A percentile compares a stretch with the other conserved stretches of the same genome.
These are phyloP conservation scores for Halictus ligatus DNA, from an alignment of 2,888 invertebrate genomes.

Conservation along the genomic window DNA sequence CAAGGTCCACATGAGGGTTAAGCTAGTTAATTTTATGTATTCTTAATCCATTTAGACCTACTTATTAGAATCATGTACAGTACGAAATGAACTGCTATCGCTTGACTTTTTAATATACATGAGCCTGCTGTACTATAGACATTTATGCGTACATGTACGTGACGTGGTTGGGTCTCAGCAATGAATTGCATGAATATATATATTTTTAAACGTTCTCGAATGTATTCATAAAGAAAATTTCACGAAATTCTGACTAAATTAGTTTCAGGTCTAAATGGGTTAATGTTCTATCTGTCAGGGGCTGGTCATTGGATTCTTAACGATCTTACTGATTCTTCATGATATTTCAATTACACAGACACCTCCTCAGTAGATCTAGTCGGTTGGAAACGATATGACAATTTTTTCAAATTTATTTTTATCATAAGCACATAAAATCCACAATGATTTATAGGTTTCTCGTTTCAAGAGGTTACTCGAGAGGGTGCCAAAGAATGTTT, in stretches of 20 bases:
- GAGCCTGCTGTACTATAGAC: too few species aligned
- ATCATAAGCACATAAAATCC: neutral
- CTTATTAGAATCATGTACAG: too few species aligned
- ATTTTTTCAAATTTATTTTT: neutral
- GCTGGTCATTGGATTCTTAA: neutral
- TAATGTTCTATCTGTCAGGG: neutral
- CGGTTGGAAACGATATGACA: neutral
- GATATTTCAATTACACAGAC: neutral
- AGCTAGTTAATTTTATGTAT: too few species aligned
- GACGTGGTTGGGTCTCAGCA: too few species aligned
- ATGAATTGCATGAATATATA: too few species aligned
- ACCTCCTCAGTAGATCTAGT: too few species aligned
- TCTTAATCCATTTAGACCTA: too few species aligned
- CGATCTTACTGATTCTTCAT: neutral
- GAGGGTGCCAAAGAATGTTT: slow-evolving; percentile 70
- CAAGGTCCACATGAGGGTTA: too few species aligned
- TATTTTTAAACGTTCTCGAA: neutral
- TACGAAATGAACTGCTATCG: too few species aligned
- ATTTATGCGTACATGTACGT: too few species aligned
- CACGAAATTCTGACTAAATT: neutral
- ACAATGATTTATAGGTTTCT: neutral
- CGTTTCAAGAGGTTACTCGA: neutral
- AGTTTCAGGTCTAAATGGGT: too few species aligned
- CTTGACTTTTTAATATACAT: too few species aligned
- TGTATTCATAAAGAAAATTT: neutral